Conservation (phyloP, 2,888 invertebrate species). For the Pilophorus perplexus region DNA sequence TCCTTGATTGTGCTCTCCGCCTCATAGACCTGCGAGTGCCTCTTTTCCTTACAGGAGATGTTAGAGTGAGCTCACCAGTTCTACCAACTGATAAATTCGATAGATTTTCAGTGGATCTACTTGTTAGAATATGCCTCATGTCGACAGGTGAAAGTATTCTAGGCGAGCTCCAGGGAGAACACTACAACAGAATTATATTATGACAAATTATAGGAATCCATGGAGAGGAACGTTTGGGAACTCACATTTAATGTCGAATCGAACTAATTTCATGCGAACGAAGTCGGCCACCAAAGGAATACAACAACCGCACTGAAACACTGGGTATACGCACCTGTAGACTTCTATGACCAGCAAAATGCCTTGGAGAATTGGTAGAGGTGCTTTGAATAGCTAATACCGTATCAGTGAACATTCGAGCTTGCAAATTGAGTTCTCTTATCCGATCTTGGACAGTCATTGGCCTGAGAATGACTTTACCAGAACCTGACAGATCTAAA, state of each 20-base stretch:
- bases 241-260: too few relatives aligned
- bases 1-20: slow-evolving; percentile 43
- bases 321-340: slow-evolving; percentile 51
- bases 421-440: slow-evolving; percentile 55
- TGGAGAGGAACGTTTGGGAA: too few relatives aligned
- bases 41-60: slow-evolving; percentile 52
- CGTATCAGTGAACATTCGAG: slow-evolving; percentile 55
- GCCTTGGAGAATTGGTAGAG: slow-evolving; percentile 49
- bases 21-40: slow-evolving; percentile 52
- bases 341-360: slow-evolving; percentile 51
- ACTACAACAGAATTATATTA: slow-evolving; percentile 49
- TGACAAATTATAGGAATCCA: too few relatives aligned
- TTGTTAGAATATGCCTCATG: slow-evolving; percentile 54
- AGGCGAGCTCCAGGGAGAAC: slow-evolving; percentile 57
- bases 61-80: slow-evolving; percentile 46
- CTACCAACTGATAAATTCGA: slow-evolving; percentile 50
- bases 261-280: too few relatives aligned
- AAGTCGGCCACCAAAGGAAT: too few relatives aligned
- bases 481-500: slow-evolving; percentile 52
- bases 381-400: slow-evolving; percentile 53
- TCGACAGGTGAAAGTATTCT: slow-evolving; percentile 55
- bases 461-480: slow-evolving; percentile 53
- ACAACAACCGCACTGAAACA: too few relatives aligned
- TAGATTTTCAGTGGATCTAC: slow-evolving; percentile 55
- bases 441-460: slow-evolving; percentile 55